phyloP scores from a whole-genome alignment of 2,113 vertebrate species.

The Elachura formosa region DNA sequence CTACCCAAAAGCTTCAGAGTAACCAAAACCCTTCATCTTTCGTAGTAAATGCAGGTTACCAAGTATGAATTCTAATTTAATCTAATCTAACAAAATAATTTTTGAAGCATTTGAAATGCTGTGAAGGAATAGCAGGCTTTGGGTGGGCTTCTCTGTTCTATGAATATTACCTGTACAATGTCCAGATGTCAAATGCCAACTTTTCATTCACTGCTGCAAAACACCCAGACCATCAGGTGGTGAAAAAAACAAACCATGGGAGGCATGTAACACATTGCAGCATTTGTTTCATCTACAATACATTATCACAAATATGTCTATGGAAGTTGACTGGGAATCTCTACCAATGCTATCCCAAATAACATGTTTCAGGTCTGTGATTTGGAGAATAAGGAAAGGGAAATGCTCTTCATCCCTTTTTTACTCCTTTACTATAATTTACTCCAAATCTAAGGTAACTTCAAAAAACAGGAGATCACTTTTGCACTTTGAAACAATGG shows the following conservation, averaged over 20 bases:
- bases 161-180: not conserved
- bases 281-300: not conserved
- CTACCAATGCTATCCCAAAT: not conserved
- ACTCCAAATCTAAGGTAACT: not conserved
- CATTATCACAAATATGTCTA: not conserved
- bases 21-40: not conserved
- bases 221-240: not conserved
- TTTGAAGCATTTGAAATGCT: not conserved
- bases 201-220: not conserved
- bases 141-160: not conserved
- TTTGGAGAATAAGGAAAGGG: not conserved
- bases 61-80: not conserved
- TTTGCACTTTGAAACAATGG: not conserved
- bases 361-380: not conserved
- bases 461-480: not conserved
- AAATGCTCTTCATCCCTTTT: not conserved
- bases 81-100: not conserved
- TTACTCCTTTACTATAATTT: not conserved
- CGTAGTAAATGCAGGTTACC: not conserved
- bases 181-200: not conserved
- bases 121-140: not conserved
- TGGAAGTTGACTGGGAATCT: not conserved
- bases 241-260: not conserved
- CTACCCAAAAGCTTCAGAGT: not conserved
- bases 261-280: not conserved